Evolutionary conservation across 1,140 invertebrate species (phyloP), one percentile per base, ranked within the genome.

Genomic region (Medauroidea extradentata): DNA sequence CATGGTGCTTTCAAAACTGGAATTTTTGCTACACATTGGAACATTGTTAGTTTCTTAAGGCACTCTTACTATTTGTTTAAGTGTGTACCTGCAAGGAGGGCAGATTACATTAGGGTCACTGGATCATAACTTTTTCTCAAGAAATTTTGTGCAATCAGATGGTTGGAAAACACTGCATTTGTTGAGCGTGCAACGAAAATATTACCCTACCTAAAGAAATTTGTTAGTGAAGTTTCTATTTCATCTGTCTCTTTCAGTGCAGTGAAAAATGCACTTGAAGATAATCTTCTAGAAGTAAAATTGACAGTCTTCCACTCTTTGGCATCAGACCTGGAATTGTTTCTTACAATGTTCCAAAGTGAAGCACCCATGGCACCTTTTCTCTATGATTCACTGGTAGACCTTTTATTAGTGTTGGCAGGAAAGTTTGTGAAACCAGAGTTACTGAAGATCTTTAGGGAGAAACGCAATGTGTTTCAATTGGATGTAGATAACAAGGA

Each of bases 251-350:
- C 29, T 34, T 34, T 34, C 29, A 34, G 11, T 34, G 29, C 11
- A 34, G 29, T 34, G 29, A 34, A 34, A 34, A 34, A 11, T 34
- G 29, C 29, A 7, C 29, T 69, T 19, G 4, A 60, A 29, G 66
- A 67, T 41, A 56, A 61, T 27, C 55, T 69, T 1, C 51, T 69
- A 3, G 44, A 38, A 24, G 50, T 63, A 68, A 70, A n/a, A 62
- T 25, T 68, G 9, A 38, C 56, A 23, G 67, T 70, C 57, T 66
- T 67, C 55, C 44, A 43, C 29, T 46, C 38, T 19, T 25, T 63
- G 38, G 51, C 60, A 25, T 27, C 42, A 3, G 59, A 63, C 34
- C 41, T 65, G 49, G 54, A 64, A 63, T 57, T 61, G 11, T 65
- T 63, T 62, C 43, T 68, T 25, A 60, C n/a, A 2, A 21, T 44